Evolutionary conservation across 2,888 invertebrate genomes (phyloP).

Genomic region (Hypena proboscidalis): DNA sequence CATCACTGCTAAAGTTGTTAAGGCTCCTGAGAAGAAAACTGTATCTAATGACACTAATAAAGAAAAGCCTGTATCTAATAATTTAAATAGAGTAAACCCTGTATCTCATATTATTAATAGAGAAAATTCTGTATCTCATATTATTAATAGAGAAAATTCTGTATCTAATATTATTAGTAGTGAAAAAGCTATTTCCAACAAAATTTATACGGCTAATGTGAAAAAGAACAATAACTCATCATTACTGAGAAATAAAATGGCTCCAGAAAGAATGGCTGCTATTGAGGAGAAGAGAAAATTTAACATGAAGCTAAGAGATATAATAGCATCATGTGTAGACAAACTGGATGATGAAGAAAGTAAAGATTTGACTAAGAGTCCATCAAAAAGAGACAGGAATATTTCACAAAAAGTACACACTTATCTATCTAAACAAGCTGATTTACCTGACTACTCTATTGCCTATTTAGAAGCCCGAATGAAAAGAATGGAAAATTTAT

Average conservation of each 20-base stretch:
- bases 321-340: conserved; percentile 66
- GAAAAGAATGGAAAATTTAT: conserved; percentile 66
- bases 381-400: conserved; percentile 17
- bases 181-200: too few relatives aligned
- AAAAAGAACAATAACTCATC: conserved; percentile 10
- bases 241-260: conserved; percentile 41
- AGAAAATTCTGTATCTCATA: neutral
- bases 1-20: too few relatives aligned
- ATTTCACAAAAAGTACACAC: conserved; percentile 19
- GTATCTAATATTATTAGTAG: too few relatives aligned
- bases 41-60: too few relatives aligned
- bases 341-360: conserved; percentile 54
- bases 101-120: too few relatives aligned
- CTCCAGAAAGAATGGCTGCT: conserved; percentile 67
- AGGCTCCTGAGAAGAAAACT: too few relatives aligned
- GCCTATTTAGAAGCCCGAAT: conserved; percentile 66
- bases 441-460: conserved; percentile 54
- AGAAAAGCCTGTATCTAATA: neutral
- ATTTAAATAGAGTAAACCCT: neutral
- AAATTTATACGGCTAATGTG: neutral
- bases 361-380: conserved; percentile 28
- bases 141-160: neutral
- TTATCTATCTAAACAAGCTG: conserved; percentile 38
- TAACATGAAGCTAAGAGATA: conserved; percentile 73
- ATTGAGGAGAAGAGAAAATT: conserved; percentile 74